Conservation (phyloP, 2,113 vertebrate species). For the Triplophysa siluroides region DNA sequence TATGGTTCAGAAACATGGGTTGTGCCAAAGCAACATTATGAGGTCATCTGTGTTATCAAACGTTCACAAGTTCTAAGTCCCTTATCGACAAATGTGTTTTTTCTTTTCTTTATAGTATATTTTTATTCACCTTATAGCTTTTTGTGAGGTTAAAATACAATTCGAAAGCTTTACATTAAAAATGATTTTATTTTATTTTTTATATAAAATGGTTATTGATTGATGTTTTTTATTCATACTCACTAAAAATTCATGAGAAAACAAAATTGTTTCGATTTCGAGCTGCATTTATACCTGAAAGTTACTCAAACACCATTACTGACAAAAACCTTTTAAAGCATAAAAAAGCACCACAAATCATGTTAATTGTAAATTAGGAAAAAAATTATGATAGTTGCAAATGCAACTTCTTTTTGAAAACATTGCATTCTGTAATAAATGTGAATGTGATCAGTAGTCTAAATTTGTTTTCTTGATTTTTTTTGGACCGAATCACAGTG, state of each 20-base stretch:
- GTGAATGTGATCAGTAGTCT: neutral
- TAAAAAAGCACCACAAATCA: neutral
- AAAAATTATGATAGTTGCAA: too few relatives aligned
- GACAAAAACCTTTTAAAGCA: neutral
- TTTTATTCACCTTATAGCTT: too few relatives aligned
- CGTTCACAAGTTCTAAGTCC: too few relatives aligned
- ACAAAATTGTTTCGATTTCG: too few relatives aligned
- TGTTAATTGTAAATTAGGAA: too few relatives aligned
- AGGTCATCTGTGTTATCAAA: neutral
- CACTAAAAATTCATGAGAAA: too few relatives aligned
- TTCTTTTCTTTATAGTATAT: too few relatives aligned
- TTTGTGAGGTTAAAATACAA: neutral
- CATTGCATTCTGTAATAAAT: neutral
- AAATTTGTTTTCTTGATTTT: neutral
- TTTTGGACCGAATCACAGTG: neutral
- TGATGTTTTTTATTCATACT: too few relatives aligned
- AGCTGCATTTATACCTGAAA: too few relatives aligned
- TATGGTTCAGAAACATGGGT: neutral
- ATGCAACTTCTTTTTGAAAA: neutral
- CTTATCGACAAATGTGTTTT: too few relatives aligned
- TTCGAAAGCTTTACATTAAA: neutral
- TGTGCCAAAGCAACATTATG: neutral
- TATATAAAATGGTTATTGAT: too few relatives aligned
- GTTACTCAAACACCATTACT: too few relatives aligned
- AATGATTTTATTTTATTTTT: neutral